Conservation (phyloP, 2,797 vertebrate species). For the Columba guinea region DNA sequence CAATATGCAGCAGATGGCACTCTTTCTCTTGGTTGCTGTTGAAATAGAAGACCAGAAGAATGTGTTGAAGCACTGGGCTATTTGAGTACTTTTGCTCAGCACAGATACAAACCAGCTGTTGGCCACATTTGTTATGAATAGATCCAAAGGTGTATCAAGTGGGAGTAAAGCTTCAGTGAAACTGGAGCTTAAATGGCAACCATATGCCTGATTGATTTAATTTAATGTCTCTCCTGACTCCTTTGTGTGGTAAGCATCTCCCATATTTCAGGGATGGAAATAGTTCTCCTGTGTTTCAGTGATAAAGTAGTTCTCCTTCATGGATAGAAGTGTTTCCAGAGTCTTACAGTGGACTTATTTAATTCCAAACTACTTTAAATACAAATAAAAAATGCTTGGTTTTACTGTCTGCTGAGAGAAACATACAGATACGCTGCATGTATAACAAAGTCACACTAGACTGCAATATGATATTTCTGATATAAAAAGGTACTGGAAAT, state of each 20-base stretch:
- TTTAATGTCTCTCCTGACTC: background rate
- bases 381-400: background rate
- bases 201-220: background rate
- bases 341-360: background rate
- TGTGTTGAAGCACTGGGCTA: background rate
- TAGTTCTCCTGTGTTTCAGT: background rate
- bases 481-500: background rate
- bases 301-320: background rate
- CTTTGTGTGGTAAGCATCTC: background rate
- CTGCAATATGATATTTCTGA: background rate
- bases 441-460: background rate
- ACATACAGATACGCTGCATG: background rate
- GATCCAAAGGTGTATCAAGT: background rate
- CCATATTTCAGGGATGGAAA: background rate
- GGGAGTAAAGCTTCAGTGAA: background rate
- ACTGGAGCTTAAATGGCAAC: background rate
- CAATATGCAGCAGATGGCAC: conserved; percentile 54
- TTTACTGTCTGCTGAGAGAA: background rate
- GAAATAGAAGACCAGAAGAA: background rate
- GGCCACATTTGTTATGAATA: background rate
- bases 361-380: background rate
- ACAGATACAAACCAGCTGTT: background rate
- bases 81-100: background rate
- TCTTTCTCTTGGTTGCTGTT: conserved; percentile 28
- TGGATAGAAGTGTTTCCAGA: background rate